Base-by-base conservation (phyloP, 2,797 vertebrate species). In the Mastacembelus armatus region DNA sequence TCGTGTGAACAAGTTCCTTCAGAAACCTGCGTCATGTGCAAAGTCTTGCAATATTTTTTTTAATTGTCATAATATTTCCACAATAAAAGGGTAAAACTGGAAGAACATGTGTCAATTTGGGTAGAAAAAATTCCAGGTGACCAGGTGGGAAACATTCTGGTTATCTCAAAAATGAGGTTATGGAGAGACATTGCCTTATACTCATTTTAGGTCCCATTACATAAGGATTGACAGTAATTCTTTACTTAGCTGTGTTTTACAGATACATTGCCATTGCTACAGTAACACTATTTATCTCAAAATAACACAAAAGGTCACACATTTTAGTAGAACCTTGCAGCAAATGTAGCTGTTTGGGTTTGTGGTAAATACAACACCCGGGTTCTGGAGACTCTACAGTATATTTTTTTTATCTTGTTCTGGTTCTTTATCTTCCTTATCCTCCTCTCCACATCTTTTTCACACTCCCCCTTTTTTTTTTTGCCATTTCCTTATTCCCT, bases 401-500 rank as follows among this genome's bases (percentile, higher is more conserved):
- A 16, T 1, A 10, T 55, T 10, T 16, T 11, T 14, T 5, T 6
- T 16, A 29, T 59, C 10, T 22, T 1, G 11, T 7, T 16, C 15
- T 18, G 8, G 6, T 19, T 43, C 39, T 39, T 30, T 11, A 24
- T 54, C 32, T 38, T 18, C 8, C 22, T n/a, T 30, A 14, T 15
- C 27, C 8, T 21, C 8, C 9, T 43, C 9, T 10, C 22, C 52
- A 27, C n/a, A 10, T 42, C 30, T 32, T 24, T 7, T 40, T 9
- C 7, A 7, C 19, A 18, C 39, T 15, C 9, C 29, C 15, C 14
- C n/a, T n/a, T n/a, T n/a, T n/a, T n/a, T 38, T 19, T 38, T 7
- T 54, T 22, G n/a, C 43, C 43, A 16, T 76, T 63, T 64, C 43
- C 38, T 49, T 32, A 19, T 15, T 40, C 39, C 54, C 12, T 16